Percentiles rank a stretch among this genome's conserved stretches.
Conservation (phyloP, 2,797 vertebrate species). For the Enteromius paludinosus region DNA sequence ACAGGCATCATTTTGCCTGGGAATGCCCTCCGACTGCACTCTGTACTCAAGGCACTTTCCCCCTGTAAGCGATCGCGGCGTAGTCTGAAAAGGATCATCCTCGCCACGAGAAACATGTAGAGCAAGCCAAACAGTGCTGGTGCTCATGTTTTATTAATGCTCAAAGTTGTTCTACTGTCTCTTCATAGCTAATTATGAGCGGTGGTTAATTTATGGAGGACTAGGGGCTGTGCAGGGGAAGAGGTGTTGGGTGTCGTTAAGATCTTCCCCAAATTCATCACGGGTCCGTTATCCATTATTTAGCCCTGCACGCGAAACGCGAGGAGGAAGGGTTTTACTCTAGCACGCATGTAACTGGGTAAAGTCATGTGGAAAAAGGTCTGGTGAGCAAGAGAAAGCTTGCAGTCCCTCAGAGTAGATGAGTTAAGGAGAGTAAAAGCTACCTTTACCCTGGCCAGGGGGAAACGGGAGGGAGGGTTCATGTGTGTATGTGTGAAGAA, state of each 20-base stretch:
- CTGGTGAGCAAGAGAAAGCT: constrained; percentile 71
- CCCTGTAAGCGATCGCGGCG: constrained; percentile 19
- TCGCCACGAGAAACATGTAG: constrained; percentile 52
- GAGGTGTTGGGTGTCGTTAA: constrained; percentile 77
- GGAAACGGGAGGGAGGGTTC: constrained; percentile 60
- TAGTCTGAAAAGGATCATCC: constrained; percentile 42
- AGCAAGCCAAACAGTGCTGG: constrained; percentile 62
- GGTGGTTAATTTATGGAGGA: constrained; percentile 72
- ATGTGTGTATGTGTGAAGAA: constrained; percentile 69
- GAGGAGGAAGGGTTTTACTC: constrained; percentile 78
- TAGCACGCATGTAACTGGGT: constrained; percentile 73
- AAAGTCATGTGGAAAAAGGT: constrained; percentile 84
- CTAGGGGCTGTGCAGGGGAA: constrained; percentile 55
- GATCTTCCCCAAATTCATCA: constrained; percentile 79
- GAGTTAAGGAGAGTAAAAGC: constrained; percentile 94
- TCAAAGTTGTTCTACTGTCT: constrained; percentile 72
- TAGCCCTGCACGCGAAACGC: constrained; percentile 70
- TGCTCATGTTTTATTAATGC: constrained; percentile 76
- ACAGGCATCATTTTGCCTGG: constrained; percentile 39
- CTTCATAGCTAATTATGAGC: constrained; percentile 73
- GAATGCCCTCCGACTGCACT: constrained; percentile 18
- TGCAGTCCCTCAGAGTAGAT: constrained; percentile 78
- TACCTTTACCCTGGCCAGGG: constrained; percentile 81
- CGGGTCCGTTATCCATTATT: constrained; percentile 78
- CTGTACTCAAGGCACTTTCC: constrained; percentile 25